Percentiles rank a stretch among this genome's conserved stretches.
These are phyloP conservation scores for Engystomops pustulosus DNA, from an alignment of 2,113 vertebrate species.

Conservation along the genomic window DNA sequence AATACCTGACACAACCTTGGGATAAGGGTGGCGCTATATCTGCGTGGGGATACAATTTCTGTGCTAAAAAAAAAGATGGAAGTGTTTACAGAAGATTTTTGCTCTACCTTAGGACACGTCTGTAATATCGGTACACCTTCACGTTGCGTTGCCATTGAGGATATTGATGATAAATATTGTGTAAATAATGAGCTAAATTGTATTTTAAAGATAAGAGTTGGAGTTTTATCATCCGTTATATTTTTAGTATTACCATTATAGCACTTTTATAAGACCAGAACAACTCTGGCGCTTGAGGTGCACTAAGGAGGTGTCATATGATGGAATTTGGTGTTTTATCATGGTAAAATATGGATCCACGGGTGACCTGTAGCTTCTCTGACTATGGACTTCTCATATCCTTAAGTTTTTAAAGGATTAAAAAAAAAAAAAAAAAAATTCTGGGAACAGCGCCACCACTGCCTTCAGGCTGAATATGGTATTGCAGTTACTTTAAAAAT, in stretches of 20 bases:
- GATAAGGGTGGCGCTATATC: not conserved
- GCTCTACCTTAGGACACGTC: not conserved
- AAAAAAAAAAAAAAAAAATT: no score
- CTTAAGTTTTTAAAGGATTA: no score
- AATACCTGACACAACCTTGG: not conserved
- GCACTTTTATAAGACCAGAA: constrained; percentile 9
- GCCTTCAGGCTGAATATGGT: not conserved
- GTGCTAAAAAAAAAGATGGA: not conserved
- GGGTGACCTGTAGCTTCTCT: not conserved
- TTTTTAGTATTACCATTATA: not conserved
- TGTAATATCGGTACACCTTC: not conserved
- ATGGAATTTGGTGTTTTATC: not conserved
- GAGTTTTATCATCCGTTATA: not conserved
- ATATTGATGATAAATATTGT: not conserved
- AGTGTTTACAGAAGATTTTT: not conserved
- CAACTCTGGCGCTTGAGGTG: not conserved
- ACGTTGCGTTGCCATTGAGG: no score
- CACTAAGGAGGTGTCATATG: no score
- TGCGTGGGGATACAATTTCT: not conserved
- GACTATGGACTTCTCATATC: no score
- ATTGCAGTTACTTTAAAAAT: not conserved
- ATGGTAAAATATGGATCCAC: no score
- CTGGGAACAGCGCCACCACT: not conserved
- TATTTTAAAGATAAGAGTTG: not conserved
- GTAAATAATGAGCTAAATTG: not conserved